Evolutionary conservation across 2,888 invertebrate genomes (phyloP).

Genomic region (Nipponacmea schrenckii): DNA sequence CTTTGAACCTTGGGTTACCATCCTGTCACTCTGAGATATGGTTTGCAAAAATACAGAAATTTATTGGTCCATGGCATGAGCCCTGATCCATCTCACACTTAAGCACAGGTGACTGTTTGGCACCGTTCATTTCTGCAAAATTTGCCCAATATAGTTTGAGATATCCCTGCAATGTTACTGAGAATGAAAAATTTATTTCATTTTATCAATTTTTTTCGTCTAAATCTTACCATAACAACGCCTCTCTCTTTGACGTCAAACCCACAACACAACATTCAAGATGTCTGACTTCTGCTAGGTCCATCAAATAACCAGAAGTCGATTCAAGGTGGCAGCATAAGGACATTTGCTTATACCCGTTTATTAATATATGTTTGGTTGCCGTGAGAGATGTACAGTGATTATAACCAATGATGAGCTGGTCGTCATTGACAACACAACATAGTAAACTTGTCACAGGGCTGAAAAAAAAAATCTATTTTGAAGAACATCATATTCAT

Average conservation of each 20-base stretch:
- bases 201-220: no score
- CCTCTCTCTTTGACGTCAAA: background rate
- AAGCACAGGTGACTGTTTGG: no score
- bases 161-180: no score
- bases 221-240: background rate
- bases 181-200: no score
- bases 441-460: constrained; percentile 2
- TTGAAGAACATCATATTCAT: no score
- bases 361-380: background rate
- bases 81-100: no score
- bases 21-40: no score
- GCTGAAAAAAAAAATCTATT: background rate
- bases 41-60: no score
- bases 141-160: no score
- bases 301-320: background rate
- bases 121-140: no score
- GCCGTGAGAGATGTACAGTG: background rate
- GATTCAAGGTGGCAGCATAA: background rate
- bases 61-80: no score
- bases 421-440: background rate
- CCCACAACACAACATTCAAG: background rate
- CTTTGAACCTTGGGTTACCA: no score
- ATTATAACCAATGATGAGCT: background rate
- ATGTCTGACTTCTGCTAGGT: background rate
- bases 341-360: background rate